Evolutionary conservation across 2,113 vertebrate genomes (phyloP), one percentile per base, ranked within the genome.

Genomic region (Thinocorus orbignyianus): DNA sequence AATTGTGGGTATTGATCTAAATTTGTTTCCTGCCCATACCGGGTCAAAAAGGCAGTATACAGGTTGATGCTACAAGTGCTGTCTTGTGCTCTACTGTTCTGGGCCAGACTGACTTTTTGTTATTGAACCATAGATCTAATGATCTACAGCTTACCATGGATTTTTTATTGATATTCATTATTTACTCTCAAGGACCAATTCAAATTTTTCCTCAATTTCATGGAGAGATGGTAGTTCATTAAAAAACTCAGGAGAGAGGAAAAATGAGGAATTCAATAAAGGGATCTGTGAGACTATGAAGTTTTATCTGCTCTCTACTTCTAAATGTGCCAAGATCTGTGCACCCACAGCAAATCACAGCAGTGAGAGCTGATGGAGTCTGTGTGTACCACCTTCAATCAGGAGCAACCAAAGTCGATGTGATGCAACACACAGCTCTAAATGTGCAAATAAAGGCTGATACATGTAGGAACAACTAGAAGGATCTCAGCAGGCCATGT

Each of bases 11-110:
- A 97, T 97, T 76, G 95, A 97, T 97, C 74, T 35, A 54, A 88
- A 91, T 96, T 97, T 96, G 96, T 97, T 98, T 98, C 90, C 97
- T 88, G 83, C 46, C 48, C 42, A 17, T 90, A 80, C 48, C 3
- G 25, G 96, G 54, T 26, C 86, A 95, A 44, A 87, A 37, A 76
- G 66, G 35, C 81, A 49, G 31, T 66, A 55, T 41, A 58, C 23
- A 52, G 28, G 52, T 33, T 95, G 55, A 72, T 91, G 65, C 60
- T 95, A 57, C 49, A 81, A 64, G 37, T 54, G 68, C 9, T 87
- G 39, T 68, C 68, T 93, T 90, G 60, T 44, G 20, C 39, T 74
- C 51, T 25, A 35, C 42, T 30, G 1, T 44, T 69, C 87, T 71
- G 70, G 33, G 9, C 18, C 10, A 12, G 52, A 69, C 42, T 2